Conservation (phyloP, 1,140 invertebrate genomes). For the Dryas iulia region DNA sequence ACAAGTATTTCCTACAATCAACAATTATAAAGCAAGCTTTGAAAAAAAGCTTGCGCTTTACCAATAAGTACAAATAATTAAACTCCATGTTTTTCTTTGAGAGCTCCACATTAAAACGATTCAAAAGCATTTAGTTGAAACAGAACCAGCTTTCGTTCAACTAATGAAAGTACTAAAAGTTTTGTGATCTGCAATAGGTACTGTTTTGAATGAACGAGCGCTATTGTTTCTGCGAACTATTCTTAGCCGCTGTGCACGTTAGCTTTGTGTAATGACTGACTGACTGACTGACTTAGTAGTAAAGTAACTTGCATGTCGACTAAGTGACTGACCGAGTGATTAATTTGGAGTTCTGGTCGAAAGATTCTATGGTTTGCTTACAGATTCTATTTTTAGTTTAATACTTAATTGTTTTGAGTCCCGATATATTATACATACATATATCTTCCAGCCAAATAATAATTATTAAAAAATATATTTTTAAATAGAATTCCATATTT, state of each 20-base stretch:
- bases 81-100: constrained; percentile 11
- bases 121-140: constrained; percentile 22
- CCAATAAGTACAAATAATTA: background rate
- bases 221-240: constrained; percentile 2
- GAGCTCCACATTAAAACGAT: constrained; percentile 14
- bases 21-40: background rate
- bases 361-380: too few species aligned
- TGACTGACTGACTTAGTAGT: background rate
- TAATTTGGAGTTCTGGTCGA: background rate
- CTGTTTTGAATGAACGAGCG: constrained; percentile 14
- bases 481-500: too few species aligned
- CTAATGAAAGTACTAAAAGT: constrained; percentile 22
- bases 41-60: background rate
- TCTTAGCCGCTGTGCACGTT: background rate
- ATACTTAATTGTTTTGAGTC: too few species aligned
- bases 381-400: too few species aligned
- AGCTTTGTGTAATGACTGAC: background rate
- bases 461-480: too few species aligned
- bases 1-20: background rate
- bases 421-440: too few species aligned
- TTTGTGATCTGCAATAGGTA: constrained; percentile 15
- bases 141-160: constrained; percentile 15
- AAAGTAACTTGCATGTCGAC: background rate
- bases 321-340: background rate
- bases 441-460: too few species aligned